A percentile compares a stretch with the other conserved stretches of the same genome.
phyloP scores from a whole-genome alignment of 2,113 vertebrate genomes.

The Lepidothrix coronata region DNA sequence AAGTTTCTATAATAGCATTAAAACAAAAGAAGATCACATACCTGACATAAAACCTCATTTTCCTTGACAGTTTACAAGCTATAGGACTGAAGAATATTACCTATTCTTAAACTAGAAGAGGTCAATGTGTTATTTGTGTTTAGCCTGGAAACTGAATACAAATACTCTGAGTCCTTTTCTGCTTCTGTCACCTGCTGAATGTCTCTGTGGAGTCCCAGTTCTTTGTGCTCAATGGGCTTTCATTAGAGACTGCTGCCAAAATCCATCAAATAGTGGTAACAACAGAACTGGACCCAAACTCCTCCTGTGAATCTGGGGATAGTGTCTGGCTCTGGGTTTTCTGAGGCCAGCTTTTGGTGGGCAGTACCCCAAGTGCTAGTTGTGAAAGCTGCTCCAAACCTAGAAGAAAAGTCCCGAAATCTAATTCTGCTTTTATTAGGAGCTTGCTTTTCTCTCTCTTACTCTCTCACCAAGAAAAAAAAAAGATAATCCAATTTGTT shows the following conservation, averaged over 20 bases:
- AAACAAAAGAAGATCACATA: neutral
- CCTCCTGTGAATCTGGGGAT: neutral
- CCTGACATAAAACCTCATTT: conserved; percentile 10
- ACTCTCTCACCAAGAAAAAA: neutral
- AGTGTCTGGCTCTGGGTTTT: neutral
- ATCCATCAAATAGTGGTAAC: neutral
- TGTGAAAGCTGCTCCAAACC: neutral
- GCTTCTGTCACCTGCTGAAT: neutral
- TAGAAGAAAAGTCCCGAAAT: neutral
- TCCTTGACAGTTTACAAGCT: neutral
- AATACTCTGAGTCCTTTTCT: neutral
- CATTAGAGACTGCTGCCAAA: neutral
- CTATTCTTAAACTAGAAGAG: neutral
- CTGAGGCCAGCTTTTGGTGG: neutral
- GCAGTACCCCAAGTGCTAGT: neutral
- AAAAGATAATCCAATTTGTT: neutral
- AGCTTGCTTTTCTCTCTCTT: neutral
- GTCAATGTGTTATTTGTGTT: neutral
- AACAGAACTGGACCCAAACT: neutral
- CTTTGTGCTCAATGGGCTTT: neutral
- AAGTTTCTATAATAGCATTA: neutral
- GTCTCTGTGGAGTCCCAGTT: neutral
- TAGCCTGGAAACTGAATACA: neutral
- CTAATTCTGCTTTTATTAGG: neutral
- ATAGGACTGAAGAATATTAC: neutral